Evolutionary conservation across 2,113 vertebrate species (phyloP).

Genomic region (Rhodinocichla rosea): DNA sequence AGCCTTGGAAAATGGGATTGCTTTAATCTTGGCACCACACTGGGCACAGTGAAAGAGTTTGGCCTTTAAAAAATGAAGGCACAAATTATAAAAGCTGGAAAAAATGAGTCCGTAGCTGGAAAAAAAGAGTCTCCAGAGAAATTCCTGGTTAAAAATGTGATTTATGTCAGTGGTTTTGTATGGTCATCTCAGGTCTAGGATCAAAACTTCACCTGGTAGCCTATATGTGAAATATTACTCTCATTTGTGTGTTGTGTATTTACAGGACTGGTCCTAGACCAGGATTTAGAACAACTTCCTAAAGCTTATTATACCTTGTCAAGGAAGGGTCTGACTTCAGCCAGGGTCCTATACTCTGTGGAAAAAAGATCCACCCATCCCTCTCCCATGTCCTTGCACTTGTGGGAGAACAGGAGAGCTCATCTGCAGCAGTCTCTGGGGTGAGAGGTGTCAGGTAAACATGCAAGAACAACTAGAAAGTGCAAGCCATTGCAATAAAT

Average conservation of each 20-base stretch:
- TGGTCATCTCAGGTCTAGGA: not conserved
- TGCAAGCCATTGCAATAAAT: not conserved
- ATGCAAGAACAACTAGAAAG: not conserved
- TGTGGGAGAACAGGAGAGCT: not conserved
- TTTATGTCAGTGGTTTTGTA: not conserved
- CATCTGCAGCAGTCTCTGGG: not conserved
- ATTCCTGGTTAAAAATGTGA: not conserved
- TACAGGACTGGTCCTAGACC: not conserved
- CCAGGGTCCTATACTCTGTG: not conserved
- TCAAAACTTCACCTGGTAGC: not conserved
- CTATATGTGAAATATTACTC: not conserved
- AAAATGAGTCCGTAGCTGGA: not conserved
- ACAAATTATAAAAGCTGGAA: not conserved
- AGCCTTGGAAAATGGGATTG: not conserved
- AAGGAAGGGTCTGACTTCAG: not conserved
- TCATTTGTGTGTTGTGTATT: not conserved
- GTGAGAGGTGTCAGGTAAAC: not conserved
- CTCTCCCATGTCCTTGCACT: not conserved
- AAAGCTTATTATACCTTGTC: not conserved
- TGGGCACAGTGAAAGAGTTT: not conserved
- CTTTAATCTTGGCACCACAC: not conserved
- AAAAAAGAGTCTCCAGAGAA: not conserved
- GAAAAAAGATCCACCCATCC: not conserved
- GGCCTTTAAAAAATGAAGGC: not conserved
- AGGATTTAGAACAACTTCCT: not conserved